Base-by-base conservation (phyloP, 2,113 vertebrate genomes). In the Eleginops maclovinus region DNA sequence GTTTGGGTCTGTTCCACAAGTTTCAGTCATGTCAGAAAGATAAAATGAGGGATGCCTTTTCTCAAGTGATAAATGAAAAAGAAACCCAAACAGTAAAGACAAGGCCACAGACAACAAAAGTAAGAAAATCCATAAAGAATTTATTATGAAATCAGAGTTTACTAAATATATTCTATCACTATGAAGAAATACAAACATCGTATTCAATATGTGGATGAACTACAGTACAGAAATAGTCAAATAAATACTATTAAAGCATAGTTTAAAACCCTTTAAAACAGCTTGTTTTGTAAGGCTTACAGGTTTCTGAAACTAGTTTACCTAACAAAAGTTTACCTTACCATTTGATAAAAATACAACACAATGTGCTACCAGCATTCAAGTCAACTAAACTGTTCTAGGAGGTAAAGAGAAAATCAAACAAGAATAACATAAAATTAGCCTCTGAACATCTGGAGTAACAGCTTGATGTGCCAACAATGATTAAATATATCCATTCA, bases 81-180 rank as follows among this genome's bases (percentile, higher is more conserved):
- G 3, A 41, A 50, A 13, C 13, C 13, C 1, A 40, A 67, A 17
- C 0, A 49, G 9, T 21, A 12, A 53, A 77, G 17, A 53, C 15
- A 75, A 67, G 49, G 55, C 21, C 5, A 49, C 17, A 62, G 21
- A 77, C 58, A 75, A 28, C 4, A 21, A 10, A 21, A 41, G 21
- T 55, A 80, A 44, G 16, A 40, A 76, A 8, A 77, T 75, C 75
- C 46, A 81, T 63, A 16, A 5, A 75, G 53, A 61, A 46, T 87
- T 89, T 90, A 91, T 90, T 91, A 61, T 61, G 47, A 58, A 87
- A 77, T 81, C 9, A 82, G 53, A 70, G 44, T 73, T 69, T 66
- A 87, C 62, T 82, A 78, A 90, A 92, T 60, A 77, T 49, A 73
- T 69, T 70, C 54, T 24, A 49, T 81, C 51, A 55, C 16, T 81